These are phyloP conservation scores for Drosophila lini DNA, from an alignment of 1,140 invertebrate genomes.

Conservation along the genomic window DNA sequence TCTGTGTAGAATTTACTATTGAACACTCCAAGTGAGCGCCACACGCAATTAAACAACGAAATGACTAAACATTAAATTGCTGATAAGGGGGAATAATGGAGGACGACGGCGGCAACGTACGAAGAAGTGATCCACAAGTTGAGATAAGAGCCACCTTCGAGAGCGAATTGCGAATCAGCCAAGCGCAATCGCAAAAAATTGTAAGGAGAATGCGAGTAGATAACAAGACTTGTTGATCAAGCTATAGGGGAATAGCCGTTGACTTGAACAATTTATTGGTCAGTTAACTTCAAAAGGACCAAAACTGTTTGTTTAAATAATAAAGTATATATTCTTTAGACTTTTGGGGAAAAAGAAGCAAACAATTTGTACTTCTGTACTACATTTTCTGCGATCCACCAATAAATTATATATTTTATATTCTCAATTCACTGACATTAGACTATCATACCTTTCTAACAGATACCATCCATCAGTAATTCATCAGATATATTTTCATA, in stretches of 20 bases:
- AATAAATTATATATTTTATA: too few species aligned
- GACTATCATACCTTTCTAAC: too few species aligned
- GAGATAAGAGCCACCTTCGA: constrained; percentile 23
- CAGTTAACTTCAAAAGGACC: constrained; percentile 11
- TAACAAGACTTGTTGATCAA: constrained; percentile 5
- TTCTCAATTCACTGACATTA: too few species aligned
- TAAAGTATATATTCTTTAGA: neutral
- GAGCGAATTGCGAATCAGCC: constrained; percentile 18
- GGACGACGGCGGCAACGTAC: constrained; percentile 24
- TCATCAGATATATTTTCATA: too few species aligned
- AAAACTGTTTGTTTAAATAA: neutral
- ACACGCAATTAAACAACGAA: constrained; percentile 24
- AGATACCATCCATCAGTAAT: too few species aligned
- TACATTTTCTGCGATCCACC: neutral
- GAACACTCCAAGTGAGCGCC: constrained; percentile 3
- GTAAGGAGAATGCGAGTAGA: constrained; percentile 26
- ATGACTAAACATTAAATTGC: constrained; percentile 4
- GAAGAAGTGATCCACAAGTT: constrained; percentile 35
- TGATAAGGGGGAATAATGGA: constrained; percentile 27
- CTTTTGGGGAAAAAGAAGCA: too few species aligned
- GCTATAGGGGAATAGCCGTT: neutral
- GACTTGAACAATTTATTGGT: neutral
- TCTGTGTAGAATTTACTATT: neutral
- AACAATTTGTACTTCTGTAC: neutral
- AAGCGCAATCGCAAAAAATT: constrained; percentile 9